phyloP scores from a whole-genome alignment of 2,888 invertebrate genomes.

The Sisyra terminalis region DNA sequence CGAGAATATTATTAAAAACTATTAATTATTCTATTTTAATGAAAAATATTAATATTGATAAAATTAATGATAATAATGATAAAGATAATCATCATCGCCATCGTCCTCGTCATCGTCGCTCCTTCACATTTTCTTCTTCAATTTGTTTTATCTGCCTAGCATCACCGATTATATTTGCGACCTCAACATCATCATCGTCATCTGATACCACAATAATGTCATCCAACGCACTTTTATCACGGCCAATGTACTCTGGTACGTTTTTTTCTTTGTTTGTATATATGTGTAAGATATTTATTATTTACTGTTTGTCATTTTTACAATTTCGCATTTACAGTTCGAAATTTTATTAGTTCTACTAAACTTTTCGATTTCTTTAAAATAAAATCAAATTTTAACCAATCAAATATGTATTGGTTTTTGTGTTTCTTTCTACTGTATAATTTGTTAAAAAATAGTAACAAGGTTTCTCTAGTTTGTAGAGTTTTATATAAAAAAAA shows the following conservation, averaged over 20 bases:
- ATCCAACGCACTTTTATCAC: too few relatives aligned
- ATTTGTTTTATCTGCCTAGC: too few relatives aligned
- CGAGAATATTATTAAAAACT: too few relatives aligned
- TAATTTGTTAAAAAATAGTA: background rate
- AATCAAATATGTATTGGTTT: background rate
- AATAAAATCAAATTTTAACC: background rate
- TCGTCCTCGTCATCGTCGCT: too few relatives aligned
- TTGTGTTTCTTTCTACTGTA: background rate
- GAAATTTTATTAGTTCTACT: background rate
- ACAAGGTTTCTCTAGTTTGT: background rate
- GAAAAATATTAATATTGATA: too few relatives aligned
- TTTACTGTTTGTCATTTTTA: conserved; percentile 4
- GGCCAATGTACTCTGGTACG: conserved; percentile 1
- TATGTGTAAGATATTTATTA: conserved; percentile 6
- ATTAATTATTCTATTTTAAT: too few relatives aligned
- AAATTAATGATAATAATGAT: too few relatives aligned
- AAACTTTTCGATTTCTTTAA: background rate
- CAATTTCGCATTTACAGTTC: conserved; percentile 3
- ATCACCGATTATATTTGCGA: too few relatives aligned
- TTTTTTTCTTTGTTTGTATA: background rate
- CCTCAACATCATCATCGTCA: too few relatives aligned
- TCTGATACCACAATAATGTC: too few relatives aligned
- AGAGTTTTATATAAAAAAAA: background rate
- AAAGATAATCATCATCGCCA: too few relatives aligned
- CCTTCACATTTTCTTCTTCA: too few relatives aligned